These are phyloP conservation scores for Dicaeum eximium DNA, from an alignment of 2,113 vertebrate species.

Conservation along the genomic window DNA sequence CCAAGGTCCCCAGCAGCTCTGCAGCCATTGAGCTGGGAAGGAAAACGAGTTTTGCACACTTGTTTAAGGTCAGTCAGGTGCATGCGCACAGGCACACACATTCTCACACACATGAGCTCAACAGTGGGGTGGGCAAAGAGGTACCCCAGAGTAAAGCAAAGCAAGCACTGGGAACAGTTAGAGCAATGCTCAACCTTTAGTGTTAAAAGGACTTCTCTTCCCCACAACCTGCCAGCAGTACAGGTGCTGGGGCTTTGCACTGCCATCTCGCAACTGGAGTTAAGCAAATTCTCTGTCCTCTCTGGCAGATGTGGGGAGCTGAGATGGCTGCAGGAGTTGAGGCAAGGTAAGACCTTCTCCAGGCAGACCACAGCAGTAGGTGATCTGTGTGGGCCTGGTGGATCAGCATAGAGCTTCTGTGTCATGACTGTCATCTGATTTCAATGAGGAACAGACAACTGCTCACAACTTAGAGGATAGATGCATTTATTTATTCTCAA, in stretches of 20 bases:
- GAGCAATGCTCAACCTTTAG: not conserved
- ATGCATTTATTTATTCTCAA: not conserved
- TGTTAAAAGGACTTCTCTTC: not conserved
- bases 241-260: not conserved
- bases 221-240: not conserved
- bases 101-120: not conserved
- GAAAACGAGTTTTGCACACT: slow-evolving; percentile 65
- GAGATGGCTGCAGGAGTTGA: not conserved
- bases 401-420: not conserved
- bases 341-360: not conserved
- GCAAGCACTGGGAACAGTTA: not conserved
- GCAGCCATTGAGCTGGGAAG: slow-evolving; percentile 31
- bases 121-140: not conserved
- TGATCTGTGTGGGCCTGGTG: not conserved
- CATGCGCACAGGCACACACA: not conserved
- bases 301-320: not conserved
- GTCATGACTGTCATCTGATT: fast-evolving
- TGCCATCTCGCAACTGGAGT: not conserved
- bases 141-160: not conserved
- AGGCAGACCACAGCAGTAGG: not conserved
- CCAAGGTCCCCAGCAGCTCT: slow-evolving; percentile 23
- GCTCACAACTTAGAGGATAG: not conserved
- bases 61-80: slow-evolving; percentile 52
- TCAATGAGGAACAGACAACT: not conserved
- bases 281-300: not conserved